A percentile compares a stretch with the other conserved stretches of the same genome.
phyloP scores from a whole-genome alignment of 2,113 vertebrate species.

The Stercorarius parasiticus region DNA sequence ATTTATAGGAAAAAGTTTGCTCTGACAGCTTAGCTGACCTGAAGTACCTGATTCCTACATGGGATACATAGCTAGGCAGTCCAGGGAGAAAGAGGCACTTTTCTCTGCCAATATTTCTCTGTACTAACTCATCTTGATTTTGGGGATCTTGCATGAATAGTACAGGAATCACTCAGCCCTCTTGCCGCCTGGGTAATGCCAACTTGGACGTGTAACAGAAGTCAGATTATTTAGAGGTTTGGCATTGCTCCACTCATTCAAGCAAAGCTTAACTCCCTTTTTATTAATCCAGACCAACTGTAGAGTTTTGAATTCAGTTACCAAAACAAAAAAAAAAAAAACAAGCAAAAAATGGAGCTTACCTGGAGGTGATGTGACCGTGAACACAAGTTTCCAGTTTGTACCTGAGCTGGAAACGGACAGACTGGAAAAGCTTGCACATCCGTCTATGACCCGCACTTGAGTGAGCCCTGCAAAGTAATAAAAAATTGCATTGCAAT shows the following conservation, averaged over 20 bases:
- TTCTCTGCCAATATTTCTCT: background rate
- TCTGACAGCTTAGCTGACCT: background rate
- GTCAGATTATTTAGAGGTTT: background rate
- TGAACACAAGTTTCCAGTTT: slow-evolving; percentile 73
- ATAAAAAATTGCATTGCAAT: background rate
- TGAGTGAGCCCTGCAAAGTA: slow-evolving; percentile 60
- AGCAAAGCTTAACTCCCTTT: background rate
- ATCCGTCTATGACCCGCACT: slow-evolving; percentile 66
- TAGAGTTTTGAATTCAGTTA: background rate
- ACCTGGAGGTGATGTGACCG: slow-evolving; percentile 77
- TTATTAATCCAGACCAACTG: background rate
- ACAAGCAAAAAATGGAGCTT: background rate
- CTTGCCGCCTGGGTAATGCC: background rate
- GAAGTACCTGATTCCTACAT: background rate
- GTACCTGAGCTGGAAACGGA: slow-evolving; percentile 68
- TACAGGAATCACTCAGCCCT: background rate
- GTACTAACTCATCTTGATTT: background rate
- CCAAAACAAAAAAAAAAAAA: background rate
- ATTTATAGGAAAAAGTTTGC: background rate
- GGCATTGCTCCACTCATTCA: background rate
- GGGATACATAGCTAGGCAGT: background rate
- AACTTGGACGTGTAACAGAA: background rate
- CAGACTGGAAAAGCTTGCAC: slow-evolving; percentile 72
- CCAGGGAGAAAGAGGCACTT: background rate
- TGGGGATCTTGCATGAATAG: background rate